Evolutionary conservation across 92 coral and sea anemone species (phyloP), one percentile per base, ranked within the genome.

Genomic region (Epizoanthus scotinus): DNA sequence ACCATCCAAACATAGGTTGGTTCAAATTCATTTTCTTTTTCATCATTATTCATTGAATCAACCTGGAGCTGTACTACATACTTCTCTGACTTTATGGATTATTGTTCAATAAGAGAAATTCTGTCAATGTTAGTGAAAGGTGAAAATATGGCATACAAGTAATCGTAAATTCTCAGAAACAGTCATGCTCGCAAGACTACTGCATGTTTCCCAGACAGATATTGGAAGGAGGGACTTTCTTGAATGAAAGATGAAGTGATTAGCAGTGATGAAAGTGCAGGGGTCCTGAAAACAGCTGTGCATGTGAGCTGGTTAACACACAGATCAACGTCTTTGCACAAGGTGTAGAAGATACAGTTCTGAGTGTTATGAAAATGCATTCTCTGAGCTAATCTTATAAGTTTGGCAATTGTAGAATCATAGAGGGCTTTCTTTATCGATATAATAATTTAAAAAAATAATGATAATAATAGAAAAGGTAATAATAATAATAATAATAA

Each of bases 1-100:
- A 95, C 83, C 98, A 91, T 71, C 95, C 99, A 1, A 34, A 78
- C 18, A 85, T 95, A 65, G 93, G 99, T 93, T 63, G 58, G 89
- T 70, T 15, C 20, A 28, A 6, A 14, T 59, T 29, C 28, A 40
- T 47, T 44, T 22, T 47, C n/a, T 2, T 2, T 52, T 73, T 9
- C 38, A 54, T 28, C 26, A 34, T 34, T 34, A 34, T 42, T 42
- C 6, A 1, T 42, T 42, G 50, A 42, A 42, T 42, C 50, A 42
- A 42, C 13, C 50, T 9, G 50, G 14, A 58, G 54, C 19, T 15
- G 47, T 24, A 26, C 24, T 9, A 7, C 50, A 42, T 42, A 42
- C 50, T 42, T 42, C 50, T 42, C 13, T 42, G 13, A 42, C 0
- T 42, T 42, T 3, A 3, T 42, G 50, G 50, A 42, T 42, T 42